phyloP scores from a whole-genome alignment of 2,797 vertebrate genomes.

The Tarsius wallacei region DNA sequence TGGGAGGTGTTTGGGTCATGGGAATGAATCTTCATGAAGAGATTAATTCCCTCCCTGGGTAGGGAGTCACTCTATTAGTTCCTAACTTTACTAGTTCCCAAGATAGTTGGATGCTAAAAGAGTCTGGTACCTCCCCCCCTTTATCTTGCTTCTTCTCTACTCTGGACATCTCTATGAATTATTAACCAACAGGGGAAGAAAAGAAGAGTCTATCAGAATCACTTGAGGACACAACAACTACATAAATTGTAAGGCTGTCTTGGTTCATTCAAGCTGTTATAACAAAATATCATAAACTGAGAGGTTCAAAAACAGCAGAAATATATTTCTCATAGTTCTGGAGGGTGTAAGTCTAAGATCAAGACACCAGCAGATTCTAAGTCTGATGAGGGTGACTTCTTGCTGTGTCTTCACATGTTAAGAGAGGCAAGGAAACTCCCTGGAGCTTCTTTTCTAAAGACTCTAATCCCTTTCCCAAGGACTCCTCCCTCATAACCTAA shows the following conservation, averaged over 20 bases:
- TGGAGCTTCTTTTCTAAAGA: background rate
- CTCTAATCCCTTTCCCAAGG: background rate
- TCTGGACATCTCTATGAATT: background rate
- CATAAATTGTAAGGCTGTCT: too few relatives aligned
- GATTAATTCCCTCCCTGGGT: background rate
- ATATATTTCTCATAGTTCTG: background rate
- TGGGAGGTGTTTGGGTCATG: too few relatives aligned
- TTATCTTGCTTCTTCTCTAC: too few relatives aligned
- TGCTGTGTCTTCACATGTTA: fast-evolving
- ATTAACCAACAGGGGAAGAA: background rate
- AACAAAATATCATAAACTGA: background rate
- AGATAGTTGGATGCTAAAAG: too few relatives aligned
- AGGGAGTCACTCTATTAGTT: background rate
- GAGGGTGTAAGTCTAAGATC: background rate
- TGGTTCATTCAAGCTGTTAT: background rate
- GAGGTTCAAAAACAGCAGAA: too few relatives aligned
- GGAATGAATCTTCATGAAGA: background rate
- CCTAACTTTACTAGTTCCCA: background rate
- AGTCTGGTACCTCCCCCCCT: too few relatives aligned
- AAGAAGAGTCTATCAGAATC: fast-evolving
- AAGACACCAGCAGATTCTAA: fast-evolving
- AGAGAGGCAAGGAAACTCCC: fast-evolving
- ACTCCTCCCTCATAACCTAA: background rate
- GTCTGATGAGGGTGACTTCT: background rate
- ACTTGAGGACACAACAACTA: fast-evolving